Conservation (phyloP, 2,113 vertebrate species). For the Smithornis capensis region DNA sequence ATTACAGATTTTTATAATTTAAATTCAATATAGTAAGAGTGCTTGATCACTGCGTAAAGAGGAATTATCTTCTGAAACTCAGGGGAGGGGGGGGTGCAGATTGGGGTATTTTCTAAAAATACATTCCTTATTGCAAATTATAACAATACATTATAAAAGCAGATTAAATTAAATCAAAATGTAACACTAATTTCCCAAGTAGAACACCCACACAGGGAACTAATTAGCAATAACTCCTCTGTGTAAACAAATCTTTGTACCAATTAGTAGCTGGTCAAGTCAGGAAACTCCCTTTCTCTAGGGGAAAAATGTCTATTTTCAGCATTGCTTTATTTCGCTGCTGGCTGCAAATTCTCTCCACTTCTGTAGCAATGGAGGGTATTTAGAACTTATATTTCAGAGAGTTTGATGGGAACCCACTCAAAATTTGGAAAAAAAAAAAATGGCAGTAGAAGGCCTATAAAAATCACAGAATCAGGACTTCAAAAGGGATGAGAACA, state of each 20-base stretch:
- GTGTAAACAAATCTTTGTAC: conserved; percentile 38
- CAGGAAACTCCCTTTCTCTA: conserved; percentile 33
- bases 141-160: background rate
- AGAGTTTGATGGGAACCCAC: background rate
- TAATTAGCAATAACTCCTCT: conserved; percentile 46
- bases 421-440: background rate
- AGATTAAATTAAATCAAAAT: conserved; percentile 37
- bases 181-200: conserved; percentile 35
- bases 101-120: background rate
- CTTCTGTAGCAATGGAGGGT: background rate
- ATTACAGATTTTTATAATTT: background rate
- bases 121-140: background rate
- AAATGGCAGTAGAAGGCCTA: background rate
- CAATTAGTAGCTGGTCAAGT: conserved; percentile 44
- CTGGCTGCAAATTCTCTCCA: background rate
- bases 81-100: accelerated
- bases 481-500: conserved; percentile 15
- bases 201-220: conserved; percentile 28
- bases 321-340: background rate
- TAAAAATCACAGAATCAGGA: background rate
- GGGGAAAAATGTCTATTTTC: background rate
- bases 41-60: background rate
- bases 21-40: background rate
- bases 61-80: background rate
- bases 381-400: background rate